Base-by-base conservation (phyloP, 2,888 invertebrate genomes). In the Helleia helle region DNA sequence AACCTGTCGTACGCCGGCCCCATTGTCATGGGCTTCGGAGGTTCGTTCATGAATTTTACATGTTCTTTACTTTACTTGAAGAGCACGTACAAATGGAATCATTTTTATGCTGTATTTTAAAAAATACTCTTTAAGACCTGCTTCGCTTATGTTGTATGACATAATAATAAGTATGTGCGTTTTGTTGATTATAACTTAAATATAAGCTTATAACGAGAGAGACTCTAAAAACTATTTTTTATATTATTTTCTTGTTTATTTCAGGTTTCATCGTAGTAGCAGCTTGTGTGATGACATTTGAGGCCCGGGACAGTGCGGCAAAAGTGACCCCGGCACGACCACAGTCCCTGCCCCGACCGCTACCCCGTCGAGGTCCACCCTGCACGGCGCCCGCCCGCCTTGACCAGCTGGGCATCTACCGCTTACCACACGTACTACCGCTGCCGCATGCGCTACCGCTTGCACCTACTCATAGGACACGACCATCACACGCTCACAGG, bases 221-320 rank as follows among this genome's bases (percentile, higher is more conserved):
- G n/a, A n/a, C n/a, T n/a, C n/a, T n/a, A n/a, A n/a, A n/a, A 3
- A 6, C 6, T 4, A 28, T 12, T 3, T 8, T 13, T 28, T 31
- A 42, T 28, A 26, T 25, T 15, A n/a, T n/a, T n/a, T n/a, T n/a
- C n/a, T n/a, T n/a, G n/a, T n/a, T n/a, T 11, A 38, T 48, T 49
- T 9, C 55, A 94, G 93, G 95, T 26, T 98, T 98, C 70, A 95
- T 97, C 53, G 94, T 98, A 27, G 97, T 98, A 13, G 96, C 97
- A 18, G 96, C 97, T 0, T 97, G 97, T 65, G 98, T 99, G 39
- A 96, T 98, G 93, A 98, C 97, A n/a, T 96, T 98, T 65, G 98
- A 98, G 67, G 96, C 96, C 0, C 89, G 97, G 2, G 98, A 98
- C 74, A 95, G 95, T 47, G 95, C 97, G 0, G 95, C 96, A 0